Conservation (phyloP, 2,888 invertebrate genomes). For the Gastracanthus pulcherrimus region DNA sequence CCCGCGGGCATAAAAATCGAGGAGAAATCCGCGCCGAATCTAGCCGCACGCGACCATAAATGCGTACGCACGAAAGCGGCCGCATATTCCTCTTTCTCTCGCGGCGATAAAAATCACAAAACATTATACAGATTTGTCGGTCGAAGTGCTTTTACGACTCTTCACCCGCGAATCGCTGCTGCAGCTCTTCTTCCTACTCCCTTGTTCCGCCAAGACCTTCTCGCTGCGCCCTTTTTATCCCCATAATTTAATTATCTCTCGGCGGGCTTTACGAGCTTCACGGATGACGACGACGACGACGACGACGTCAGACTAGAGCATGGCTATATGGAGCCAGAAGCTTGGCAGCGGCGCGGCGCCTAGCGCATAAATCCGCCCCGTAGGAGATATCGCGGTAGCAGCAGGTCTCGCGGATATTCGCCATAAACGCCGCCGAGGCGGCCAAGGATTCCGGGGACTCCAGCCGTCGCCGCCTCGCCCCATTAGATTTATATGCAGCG, state of each 20-base stretch:
- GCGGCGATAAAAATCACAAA: constrained; percentile 75
- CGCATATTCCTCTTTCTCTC: too few species aligned
- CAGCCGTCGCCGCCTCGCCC: constrained; percentile 4
- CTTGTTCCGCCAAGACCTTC: background rate
- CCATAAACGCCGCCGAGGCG: constrained; percentile 62
- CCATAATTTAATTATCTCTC: constrained; percentile 76
- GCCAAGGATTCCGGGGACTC: constrained; percentile 28
- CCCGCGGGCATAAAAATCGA: constrained; percentile 51
- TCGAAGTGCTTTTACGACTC: constrained; percentile 76
- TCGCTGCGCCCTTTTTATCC: constrained; percentile 43
- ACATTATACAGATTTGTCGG: constrained; percentile 77
- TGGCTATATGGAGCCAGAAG: too few species aligned
- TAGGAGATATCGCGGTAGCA: constrained; percentile 68
- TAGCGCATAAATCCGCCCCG: constrained; percentile 69
- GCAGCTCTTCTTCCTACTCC: constrained; percentile 43
- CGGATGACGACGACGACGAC: constrained; percentile 63
- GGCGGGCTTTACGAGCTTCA: constrained; percentile 69
- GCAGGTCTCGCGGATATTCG: constrained; percentile 63
- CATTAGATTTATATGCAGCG: constrained; percentile 59
- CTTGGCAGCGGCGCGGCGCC: constrained; percentile 64
- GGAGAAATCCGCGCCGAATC: constrained; percentile 62
- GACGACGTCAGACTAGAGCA: background rate
- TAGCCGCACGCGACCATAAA: constrained; percentile 67
- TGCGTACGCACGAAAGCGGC: too few species aligned
- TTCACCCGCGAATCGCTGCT: constrained; percentile 66